A percentile compares a stretch with the other conserved stretches of the same genome.
Evolutionary conservation across 2,888 invertebrate genomes (phyloP).

Genomic region (Zootermopsis nevadensis): DNA sequence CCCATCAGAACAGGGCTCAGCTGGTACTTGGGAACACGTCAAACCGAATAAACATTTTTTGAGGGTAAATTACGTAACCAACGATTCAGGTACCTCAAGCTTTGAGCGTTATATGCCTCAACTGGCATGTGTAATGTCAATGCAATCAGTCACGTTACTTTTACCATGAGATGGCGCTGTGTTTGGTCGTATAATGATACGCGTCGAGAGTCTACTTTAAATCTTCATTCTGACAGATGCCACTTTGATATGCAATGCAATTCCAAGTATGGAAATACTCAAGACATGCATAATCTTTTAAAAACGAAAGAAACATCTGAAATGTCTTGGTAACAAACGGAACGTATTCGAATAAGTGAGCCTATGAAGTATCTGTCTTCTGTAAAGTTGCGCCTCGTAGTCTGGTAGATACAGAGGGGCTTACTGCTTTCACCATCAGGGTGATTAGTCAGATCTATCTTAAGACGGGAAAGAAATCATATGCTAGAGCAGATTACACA

Average conservation of each 20-base stretch:
- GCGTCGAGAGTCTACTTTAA: neutral
- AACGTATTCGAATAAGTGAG: too few relatives aligned
- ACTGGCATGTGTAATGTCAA: neutral
- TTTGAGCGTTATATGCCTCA: neutral
- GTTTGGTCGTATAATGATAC: neutral
- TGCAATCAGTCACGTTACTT: constrained; percentile 4
- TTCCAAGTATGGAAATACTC: neutral
- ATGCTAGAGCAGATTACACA: too few relatives aligned
- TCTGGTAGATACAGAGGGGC: too few relatives aligned
- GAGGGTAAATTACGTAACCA: neutral
- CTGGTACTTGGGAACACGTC: neutral
- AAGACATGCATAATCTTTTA: neutral
- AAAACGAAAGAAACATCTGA: neutral
- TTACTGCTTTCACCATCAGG: too few relatives aligned
- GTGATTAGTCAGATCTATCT: too few relatives aligned
- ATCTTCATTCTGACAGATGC: neutral
- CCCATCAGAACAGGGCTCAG: neutral
- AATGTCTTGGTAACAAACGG: neutral
- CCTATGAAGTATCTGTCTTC: too few relatives aligned
- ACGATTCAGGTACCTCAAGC: neutral
- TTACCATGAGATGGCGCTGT: neutral
- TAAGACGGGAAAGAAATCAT: too few relatives aligned
- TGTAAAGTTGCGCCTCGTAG: too few relatives aligned
- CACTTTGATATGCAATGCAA: neutral
- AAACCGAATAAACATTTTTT: neutral